Conservation (phyloP, 2,113 vertebrate species). For the Heptranchias perlo region DNA sequence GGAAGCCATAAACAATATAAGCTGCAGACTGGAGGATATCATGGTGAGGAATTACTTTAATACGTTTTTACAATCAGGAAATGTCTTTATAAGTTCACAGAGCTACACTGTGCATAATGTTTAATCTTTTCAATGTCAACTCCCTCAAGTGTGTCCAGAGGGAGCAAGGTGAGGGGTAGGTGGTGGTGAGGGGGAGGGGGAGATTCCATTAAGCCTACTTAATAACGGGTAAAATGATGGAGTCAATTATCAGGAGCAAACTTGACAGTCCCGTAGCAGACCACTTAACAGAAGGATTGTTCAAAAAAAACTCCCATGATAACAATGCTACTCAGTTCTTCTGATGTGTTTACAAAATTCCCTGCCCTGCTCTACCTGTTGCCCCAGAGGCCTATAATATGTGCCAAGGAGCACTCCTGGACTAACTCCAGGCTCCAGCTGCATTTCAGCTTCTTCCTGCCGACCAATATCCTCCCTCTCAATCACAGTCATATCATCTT, state of each 20-base stretch:
- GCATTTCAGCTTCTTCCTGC: not conserved
- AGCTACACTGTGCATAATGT: not conserved
- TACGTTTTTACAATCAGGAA: not conserved
- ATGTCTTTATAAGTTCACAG: not conserved
- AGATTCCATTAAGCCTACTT: not conserved
- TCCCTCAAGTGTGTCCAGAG: not conserved
- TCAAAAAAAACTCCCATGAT: not conserved
- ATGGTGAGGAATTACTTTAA: not conserved
- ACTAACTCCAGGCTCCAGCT: not conserved
- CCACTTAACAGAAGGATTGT: not conserved
- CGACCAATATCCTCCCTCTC: not conserved
- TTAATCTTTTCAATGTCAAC: not conserved
- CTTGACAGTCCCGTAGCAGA: not conserved
- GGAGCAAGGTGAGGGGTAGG: not conserved
- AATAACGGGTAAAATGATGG: not conserved
- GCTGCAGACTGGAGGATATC: not conserved
- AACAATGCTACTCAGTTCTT: not conserved
- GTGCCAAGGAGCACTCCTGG: not conserved
- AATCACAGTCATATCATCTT: not conserved
- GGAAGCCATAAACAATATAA: not conserved
- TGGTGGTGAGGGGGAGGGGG: too few relatives aligned
- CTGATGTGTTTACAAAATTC: not conserved
- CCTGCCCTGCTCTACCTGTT: not conserved
- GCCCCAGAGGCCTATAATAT: not conserved
- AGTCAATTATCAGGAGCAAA: not conserved